Evolutionary conservation across 2,797 vertebrate genomes (phyloP).

Genomic region (Erethizon dorsatum): DNA sequence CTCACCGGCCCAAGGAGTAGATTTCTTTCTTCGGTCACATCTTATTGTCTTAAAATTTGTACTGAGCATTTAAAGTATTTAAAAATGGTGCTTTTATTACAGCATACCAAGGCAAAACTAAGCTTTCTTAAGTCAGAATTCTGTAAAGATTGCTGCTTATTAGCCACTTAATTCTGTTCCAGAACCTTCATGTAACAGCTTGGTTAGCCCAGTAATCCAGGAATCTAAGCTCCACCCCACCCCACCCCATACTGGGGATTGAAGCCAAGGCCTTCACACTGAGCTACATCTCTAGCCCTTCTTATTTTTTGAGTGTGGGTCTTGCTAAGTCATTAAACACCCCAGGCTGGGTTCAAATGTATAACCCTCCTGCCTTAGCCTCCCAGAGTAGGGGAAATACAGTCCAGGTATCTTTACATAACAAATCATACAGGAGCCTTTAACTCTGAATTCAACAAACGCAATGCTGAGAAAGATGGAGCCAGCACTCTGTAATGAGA

Average conservation of each 20-base stretch:
- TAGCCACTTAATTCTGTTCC: background rate
- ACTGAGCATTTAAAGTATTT: conserved; percentile 44
- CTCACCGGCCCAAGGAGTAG: background rate
- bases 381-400: background rate
- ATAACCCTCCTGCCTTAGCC: background rate
- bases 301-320: too few species aligned
- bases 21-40: conserved; percentile 52
- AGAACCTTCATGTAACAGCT: background rate
- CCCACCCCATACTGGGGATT: too few species aligned
- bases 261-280: too few species aligned
- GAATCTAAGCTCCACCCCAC: background rate
- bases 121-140: conserved; percentile 41
- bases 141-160: conserved; percentile 39
- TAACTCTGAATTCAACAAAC: conserved; percentile 38
- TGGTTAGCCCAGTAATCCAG: background rate
- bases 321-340: too few species aligned
- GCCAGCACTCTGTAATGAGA: background rate
- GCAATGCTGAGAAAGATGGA: background rate
- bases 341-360: too few species aligned
- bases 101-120: conserved; percentile 22
- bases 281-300: too few species aligned
- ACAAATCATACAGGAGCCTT: background rate
- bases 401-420: background rate
- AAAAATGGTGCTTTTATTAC: conserved; percentile 24
- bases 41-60: conserved; percentile 10